Evolutionary conservation across 2,797 vertebrate genomes (phyloP), one percentile per base, ranked within the genome.

Genomic region (Hemitrygon akajei): DNA sequence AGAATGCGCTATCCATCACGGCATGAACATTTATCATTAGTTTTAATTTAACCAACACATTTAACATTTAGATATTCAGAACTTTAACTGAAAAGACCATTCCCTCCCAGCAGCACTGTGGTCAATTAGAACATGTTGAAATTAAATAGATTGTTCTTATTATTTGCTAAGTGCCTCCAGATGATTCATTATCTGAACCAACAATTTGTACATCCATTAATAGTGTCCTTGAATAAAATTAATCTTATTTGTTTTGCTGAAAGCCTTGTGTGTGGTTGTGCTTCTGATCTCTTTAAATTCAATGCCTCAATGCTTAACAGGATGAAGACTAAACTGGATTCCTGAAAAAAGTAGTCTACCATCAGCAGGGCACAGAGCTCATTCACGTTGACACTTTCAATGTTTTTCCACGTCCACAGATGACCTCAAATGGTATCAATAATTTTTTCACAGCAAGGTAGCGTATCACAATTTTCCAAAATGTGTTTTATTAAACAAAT

Each of bases 131-230:
- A 92, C 71, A 47, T 30, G 11, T 30, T 11, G 69, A 22, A 73
- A 92, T 92, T 18, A 92, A 91, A 92, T 91, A 47, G 69, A 92
- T 73, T 91, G 66, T 91, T 91, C 89, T 73, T 91, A 91, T 73
- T 92, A 92, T 92, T 92, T 92, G 89, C 34, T 75, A 75, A 92
- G 91, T 92, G 91, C 91, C 91, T 73, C 27, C 34, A 75, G 91
- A 30, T 40, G 22, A 91, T 92, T 92, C 25, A 75, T 92, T 69
- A 92, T 75, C 91, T 75, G 66, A 75, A 75, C 34, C 69, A 92
- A 92, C 66, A 92, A 92, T 75, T 92, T 92, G 69, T 73, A 92
- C 37, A 47, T 56, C 69, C 37, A 73, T 37, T 73, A 73, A 30
- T 47, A 75, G 91, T 30, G 37, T 27, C 37, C 69, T 92, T 75